Percentiles rank a stretch among this genome's conserved stretches.
Conservation (phyloP, 2,113 vertebrate species). For the Catharus minimus region DNA sequence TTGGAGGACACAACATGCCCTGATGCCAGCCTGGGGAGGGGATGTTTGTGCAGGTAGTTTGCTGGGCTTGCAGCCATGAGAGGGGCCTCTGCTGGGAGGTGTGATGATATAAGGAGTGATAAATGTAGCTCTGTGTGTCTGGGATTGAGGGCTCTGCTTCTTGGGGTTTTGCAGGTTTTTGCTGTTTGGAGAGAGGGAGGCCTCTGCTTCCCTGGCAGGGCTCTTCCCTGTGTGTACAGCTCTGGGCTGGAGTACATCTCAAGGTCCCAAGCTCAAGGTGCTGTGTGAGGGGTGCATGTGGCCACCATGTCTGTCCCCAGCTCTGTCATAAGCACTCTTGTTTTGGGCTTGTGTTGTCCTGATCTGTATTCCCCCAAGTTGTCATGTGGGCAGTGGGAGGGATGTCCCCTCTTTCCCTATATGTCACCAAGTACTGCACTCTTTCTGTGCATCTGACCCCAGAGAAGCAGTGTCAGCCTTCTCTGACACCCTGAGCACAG, state of each 20-base stretch:
- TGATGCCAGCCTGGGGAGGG: rapidly evolving
- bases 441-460: not conserved
- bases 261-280: not conserved
- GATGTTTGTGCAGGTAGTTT: not conserved
- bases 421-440: not conserved
- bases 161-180: not conserved
- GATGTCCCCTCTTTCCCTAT: not conserved
- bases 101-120: not conserved
- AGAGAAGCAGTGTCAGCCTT: not conserved
- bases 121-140: not conserved
- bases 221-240: rapidly evolving
- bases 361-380: not conserved
- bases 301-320: not conserved
- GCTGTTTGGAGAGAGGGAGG: not conserved
- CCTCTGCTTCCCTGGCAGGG: not conserved
- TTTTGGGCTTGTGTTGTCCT: not conserved
- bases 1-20: not conserved
- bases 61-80: not conserved
- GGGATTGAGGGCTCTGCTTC: not conserved
- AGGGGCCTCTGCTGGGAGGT: not conserved
- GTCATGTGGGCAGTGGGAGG: not conserved
- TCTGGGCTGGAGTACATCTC: not conserved
- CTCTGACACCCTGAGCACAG: not conserved
- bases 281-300: not conserved
- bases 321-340: not conserved